A percentile compares a stretch with the other conserved stretches of the same genome.
Evolutionary conservation across 2,797 vertebrate genomes (phyloP).

Genomic region (Cuniculus paca): DNA sequence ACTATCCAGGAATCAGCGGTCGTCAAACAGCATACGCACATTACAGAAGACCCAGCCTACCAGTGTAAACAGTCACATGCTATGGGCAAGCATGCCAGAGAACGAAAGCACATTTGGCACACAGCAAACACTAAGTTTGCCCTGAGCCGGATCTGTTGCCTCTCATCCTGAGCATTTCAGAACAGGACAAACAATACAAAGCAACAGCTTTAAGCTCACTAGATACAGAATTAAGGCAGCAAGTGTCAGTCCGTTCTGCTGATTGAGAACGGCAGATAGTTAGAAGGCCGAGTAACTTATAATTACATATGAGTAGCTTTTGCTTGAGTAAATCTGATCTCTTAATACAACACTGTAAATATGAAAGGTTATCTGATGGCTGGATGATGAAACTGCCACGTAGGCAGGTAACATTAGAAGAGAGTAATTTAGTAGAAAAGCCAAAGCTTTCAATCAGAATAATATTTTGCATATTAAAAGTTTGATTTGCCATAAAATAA

Average conservation of each 20-base stretch:
- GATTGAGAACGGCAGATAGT: slow-evolving; percentile 33
- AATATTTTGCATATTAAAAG: slow-evolving; percentile 2
- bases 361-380: neutral
- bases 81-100: neutral
- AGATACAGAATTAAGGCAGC: neutral
- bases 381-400: neutral
- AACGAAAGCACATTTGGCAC: slow-evolving; percentile 37
- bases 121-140: neutral
- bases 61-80: slow-evolving; percentile 8
- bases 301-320: neutral
- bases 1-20: neutral
- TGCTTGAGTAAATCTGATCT: neutral
- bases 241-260: neutral
- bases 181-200: neutral
- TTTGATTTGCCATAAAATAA: neutral
- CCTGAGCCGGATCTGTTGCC: slow-evolving; percentile 2
- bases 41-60: neutral
- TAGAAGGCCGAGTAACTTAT: slow-evolving; percentile 59
- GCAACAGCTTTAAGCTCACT: neutral
- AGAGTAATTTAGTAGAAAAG: neutral
- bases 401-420: neutral
- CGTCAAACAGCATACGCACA: neutral
- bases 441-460: neutral
- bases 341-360: neutral
- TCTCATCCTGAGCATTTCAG: slow-evolving; percentile 22